These are phyloP conservation scores for Chascanopsetta lugubris DNA, from an alignment of 2,113 vertebrate genomes.

Conservation along the genomic window DNA sequence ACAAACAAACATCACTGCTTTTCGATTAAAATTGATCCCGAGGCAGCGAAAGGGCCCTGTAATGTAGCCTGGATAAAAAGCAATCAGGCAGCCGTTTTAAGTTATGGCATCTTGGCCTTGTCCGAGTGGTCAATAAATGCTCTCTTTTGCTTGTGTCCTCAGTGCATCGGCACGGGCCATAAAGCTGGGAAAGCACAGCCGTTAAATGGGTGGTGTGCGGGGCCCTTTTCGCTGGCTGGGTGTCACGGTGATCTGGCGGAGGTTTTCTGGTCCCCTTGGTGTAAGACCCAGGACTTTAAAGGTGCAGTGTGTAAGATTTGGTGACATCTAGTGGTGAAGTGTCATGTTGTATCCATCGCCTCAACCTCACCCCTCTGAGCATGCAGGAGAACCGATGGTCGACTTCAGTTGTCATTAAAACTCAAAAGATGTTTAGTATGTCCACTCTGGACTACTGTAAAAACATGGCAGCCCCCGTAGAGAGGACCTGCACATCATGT, in stretches of 20 bases:
- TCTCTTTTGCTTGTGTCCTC: conserved; percentile 65
- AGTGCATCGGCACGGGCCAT: conserved; percentile 57
- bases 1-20: conserved; percentile 39
- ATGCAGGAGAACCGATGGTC: too few relatives aligned
- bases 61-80: conserved; percentile 53
- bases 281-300: conserved; percentile 58
- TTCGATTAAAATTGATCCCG: conserved; percentile 45
- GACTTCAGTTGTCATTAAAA: too few relatives aligned
- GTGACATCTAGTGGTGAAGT: too few relatives aligned
- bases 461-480: too few relatives aligned
- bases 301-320: too few relatives aligned
- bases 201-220: conserved; percentile 58
- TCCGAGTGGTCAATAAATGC: conserved; percentile 71
- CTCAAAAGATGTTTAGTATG: too few relatives aligned
- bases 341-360: too few relatives aligned
- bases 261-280: conserved; percentile 56
- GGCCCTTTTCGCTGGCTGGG: conserved; percentile 43
- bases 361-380: too few relatives aligned
- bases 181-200: conserved; percentile 64
- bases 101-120: conserved; percentile 57
- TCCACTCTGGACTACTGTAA: too few relatives aligned
- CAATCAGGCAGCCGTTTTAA: conserved; percentile 56
- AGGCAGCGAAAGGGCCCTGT: conserved; percentile 34
- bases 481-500: too few relatives aligned
- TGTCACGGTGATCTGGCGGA: conserved; percentile 59